Evolutionary conservation across 2,888 invertebrate genomes (phyloP), one percentile per base, ranked within the genome.

Genomic region (Phasia obesa): DNA sequence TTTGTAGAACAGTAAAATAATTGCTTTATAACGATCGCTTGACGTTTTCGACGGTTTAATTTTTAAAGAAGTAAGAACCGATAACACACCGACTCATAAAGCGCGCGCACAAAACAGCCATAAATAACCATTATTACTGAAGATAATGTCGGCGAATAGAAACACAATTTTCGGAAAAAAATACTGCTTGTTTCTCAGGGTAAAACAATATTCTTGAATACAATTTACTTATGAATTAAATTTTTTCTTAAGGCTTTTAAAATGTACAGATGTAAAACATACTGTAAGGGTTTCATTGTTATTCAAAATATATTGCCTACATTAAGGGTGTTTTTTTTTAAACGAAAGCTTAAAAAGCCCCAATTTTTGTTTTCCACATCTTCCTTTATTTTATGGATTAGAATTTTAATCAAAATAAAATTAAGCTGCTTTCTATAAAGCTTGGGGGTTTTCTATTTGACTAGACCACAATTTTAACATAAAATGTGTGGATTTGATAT

Each of bases 381-480:
- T 65, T 78, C 53, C 35, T 19, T 19, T 51, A 13, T 55, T 11
- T 51, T 17, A 21, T 23, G 23, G 55, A 74, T 70, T 70, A 74
- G 31, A 70, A 65, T 64, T 60, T 31, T 75, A 70, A 70, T 75
- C 35, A 70, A 74, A 65, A 75, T 57, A 75, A 59, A 65, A 75
- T 79, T 75, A 65, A 75, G 65, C 38, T 75, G 44, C 42, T 76
- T 44, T 5, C n/a, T 11, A 17, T 64, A 73, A 55, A 53, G 55
- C 74, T 74, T 13, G 23, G 49, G 74, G 64, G 23, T 23, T 57
- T 60, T 49, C 49, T 44, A 13, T 59, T 70, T 19, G 17, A 7
- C 11, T 27, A 9, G 17, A 47, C 64, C 6, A 1, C 2, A 19
- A 19, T 4, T 42, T 51, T 25, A 35, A 25, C 25, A 42, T 23